Base-by-base conservation (phyloP, 2,888 invertebrate genomes). In the Tenthredo notha region DNA sequence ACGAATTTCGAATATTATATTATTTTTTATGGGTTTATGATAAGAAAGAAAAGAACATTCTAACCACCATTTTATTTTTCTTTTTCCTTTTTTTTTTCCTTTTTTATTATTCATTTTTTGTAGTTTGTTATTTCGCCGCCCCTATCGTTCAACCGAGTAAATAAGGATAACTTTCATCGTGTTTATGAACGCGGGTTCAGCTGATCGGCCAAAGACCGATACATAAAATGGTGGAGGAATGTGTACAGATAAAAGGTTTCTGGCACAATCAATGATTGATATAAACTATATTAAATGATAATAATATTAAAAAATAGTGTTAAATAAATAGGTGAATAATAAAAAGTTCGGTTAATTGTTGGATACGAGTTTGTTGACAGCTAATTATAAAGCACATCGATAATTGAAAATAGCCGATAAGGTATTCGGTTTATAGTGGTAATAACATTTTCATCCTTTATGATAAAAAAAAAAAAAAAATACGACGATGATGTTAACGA, bases 141-240 rank as follows among this genome's bases (percentile, higher is more conserved):
- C 58, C 37, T 0, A 4, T 37, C 2, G 61, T 47, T 74, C 4
- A 43, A 40, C 43, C 40, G 25, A 7, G 58, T 61, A 72, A 72
- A 72, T 7, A 25, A 33, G 40, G 61, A n/a, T 65, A 2, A 70
- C 6, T 70, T 50, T 84, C 18, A 58, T 43, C 25, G 65, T 84
- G 84, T 87, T 89, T 88, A 82, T 29, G 88, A 88, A 88, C 89
- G 74, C 89, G 82, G 84, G 74, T 88, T 85, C 86, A 89, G 87
- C 88, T 89, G 88, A 88, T 89, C 88, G 88, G 87, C 86, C 85
- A 47, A 67, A 67, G 61, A 83, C 67, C 70, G 83, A 88, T 87
- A 87, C 87, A 89, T 89, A 88, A 89, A 90, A 90, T 90, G 90
- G 90, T 88, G 90, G 90, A 88, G 86, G 80, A 75, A 70, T 72